Evolutionary conservation across 2,113 vertebrate genomes (phyloP), one percentile per base, ranked within the genome.

Genomic region (Chaetodon auriga): DNA sequence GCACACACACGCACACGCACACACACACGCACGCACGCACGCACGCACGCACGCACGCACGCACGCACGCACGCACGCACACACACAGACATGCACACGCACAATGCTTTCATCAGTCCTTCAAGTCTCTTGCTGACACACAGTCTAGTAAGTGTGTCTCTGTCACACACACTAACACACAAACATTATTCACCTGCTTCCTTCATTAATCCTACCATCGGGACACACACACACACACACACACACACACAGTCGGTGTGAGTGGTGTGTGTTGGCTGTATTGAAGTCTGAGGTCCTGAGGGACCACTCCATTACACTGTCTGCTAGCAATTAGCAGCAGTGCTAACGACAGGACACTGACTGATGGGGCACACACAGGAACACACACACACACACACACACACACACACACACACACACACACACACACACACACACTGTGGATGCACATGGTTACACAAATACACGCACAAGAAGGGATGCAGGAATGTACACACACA

Each of bases 301-400:
- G 66, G 89, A 85, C 55, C 85, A 62, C 85, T 92, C 75, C 78
- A 88, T 92, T 87, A 88, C 68, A 54, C 73, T 58, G 68, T 58
- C 74, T 81, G 78, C 60, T 81, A 84, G 81, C 87, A 90, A 88
- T 90, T 89, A 92, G 87, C 85, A 84, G 12, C 62, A 51, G 72
- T 30, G 76, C 75, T 87, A 80, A 89, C 19, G 71, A 83, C 89
- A 86, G 61, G 84, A 90, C 81, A 85, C 73, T 90, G 86, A 90
- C 81, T 86, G 74, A 91, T 90, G 54, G 64, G 55, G n/a, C 15
- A 19, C 35, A 21, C 54, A 62, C 30, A 53, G 16, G 58, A 53
- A 41, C 19, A 68, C 45, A 19, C 49, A 48, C 64, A 65, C 43
- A 68, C 15, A 49, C 57, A 62, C 58, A 46, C 18, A 19, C 1